Base-by-base conservation (phyloP, 2,113 vertebrate genomes). In the Calyptomena viridis region DNA sequence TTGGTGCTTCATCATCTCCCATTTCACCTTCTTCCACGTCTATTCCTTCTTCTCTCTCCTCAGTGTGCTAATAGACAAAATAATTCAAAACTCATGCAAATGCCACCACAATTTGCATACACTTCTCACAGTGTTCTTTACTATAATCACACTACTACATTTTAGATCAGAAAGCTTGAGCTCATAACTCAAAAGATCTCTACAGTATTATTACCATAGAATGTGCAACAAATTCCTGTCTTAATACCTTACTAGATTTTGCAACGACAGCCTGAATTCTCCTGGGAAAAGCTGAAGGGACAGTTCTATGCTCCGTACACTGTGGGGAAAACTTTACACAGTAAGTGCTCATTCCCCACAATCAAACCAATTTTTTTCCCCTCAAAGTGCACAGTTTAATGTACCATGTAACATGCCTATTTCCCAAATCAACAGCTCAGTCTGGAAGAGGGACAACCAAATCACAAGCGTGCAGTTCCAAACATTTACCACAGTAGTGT, bases 21-120 rank as follows among this genome's bases (percentile, higher is more conserved):
- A 99, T 99, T 97, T 99, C 99, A 76, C 99, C 99, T 97, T 99
- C 99, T 93, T 99, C 99, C 66, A 99, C 99, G 2, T 99, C 99
- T 98, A 99, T 99, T 42, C 98, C 98, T 79, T 99, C 99, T 72
- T 99, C 99, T 97, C 98, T 98, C 62, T 99, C 99, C 87, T 99
- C 99, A 0, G 98, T 91, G 88, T 99, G 98, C 99, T 99, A 86
- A 30, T 2, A 80, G 23, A 30, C 75, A 76, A 73, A 47, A 30
- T 4, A 42, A 93, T 39, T 33, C 55, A 40, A 44, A 62, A 47
- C 33, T 76, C 17, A 73, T 3, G 76, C 20, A 93, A 75, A 66
- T 66, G 23, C 11, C 33, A 63, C 18, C 77, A 12, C 7, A 49
- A 50, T 31, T 62, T 76, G 11, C 53, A n/a, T 4, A 27, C 4